Evolutionary conservation across 2,888 invertebrate genomes (phyloP).

Genomic region (Rhagium mordax): DNA sequence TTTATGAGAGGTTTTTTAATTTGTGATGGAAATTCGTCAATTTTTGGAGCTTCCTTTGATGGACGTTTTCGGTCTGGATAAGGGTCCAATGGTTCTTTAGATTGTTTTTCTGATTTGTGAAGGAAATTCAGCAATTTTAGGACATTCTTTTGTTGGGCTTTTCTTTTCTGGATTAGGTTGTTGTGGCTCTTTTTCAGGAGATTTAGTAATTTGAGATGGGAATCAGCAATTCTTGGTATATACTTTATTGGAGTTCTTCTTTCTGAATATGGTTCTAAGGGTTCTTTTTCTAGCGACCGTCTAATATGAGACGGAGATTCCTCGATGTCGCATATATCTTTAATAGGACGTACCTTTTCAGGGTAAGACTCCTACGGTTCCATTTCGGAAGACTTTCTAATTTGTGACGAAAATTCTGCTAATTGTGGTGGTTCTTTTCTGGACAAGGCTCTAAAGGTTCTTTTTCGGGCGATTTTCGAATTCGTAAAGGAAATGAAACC

Average conservation of each 20-base stretch:
- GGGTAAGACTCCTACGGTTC: constrained; percentile 48
- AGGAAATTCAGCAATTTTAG: constrained; percentile 51
- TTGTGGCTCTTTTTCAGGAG: constrained; percentile 50
- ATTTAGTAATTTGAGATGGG: constrained; percentile 52
- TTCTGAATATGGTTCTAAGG: constrained; percentile 47
- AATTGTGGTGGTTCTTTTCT: constrained; percentile 44
- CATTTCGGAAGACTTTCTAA: constrained; percentile 49
- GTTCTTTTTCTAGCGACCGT: constrained; percentile 44
- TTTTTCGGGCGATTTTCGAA: constrained; percentile 47
- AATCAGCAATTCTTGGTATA: constrained; percentile 47
- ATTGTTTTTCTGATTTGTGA: constrained; percentile 48
- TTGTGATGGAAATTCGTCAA: constrained; percentile 53
- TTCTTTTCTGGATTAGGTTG: constrained; percentile 49
- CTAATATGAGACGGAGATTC: constrained; percentile 52
- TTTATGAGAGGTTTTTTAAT: constrained; percentile 43
- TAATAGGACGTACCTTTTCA: constrained; percentile 42
- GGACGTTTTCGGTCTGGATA: constrained; percentile 50
- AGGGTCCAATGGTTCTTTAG: constrained; percentile 47
- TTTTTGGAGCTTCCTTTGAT: constrained; percentile 35
- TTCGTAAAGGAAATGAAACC: constrained; percentile 54
- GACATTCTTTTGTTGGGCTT: constrained; percentile 39
- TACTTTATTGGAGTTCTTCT: constrained; percentile 36
- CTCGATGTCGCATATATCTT: constrained; percentile 37
- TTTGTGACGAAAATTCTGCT: constrained; percentile 56
- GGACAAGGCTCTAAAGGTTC: constrained; percentile 46